These are phyloP conservation scores for Baronia brevicornis DNA, from an alignment of 2,888 invertebrate species.

Conservation along the genomic window DNA sequence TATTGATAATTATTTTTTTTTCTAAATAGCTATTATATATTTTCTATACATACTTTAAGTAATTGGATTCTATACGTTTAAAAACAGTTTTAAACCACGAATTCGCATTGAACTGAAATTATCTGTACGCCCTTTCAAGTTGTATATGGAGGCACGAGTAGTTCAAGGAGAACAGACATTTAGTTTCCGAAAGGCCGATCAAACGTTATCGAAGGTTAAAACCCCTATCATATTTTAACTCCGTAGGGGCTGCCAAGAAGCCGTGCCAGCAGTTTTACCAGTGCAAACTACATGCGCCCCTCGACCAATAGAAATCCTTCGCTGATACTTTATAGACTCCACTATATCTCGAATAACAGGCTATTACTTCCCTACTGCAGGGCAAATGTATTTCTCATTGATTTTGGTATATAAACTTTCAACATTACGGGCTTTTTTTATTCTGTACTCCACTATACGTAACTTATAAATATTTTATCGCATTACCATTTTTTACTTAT, in stretches of 20 bases:
- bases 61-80: no score
- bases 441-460: not conserved
- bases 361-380: not conserved
- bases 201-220: constrained; percentile 14
- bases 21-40: no score
- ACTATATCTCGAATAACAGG: constrained; percentile 7
- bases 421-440: constrained; percentile 8
- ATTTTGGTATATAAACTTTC: no score
- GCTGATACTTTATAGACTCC: constrained; percentile 13
- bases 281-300: constrained; percentile 21
- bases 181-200: constrained; percentile 10
- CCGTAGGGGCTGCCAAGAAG: constrained; percentile 18
- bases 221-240: constrained; percentile 22
- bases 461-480: not conserved
- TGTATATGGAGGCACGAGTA: constrained; percentile 1
- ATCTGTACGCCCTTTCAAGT: no score
- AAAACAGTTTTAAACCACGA: no score
- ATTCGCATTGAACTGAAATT: no score
- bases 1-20: no score
- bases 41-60: no score
- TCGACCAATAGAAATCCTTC: constrained; percentile 14
- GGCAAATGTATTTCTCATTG: no score
- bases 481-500: no score
- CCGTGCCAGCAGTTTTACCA: constrained; percentile 24
- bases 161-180: constrained; percentile 11